Evolutionary conservation across 2,113 vertebrate species (phyloP).

Genomic region (Eudyptes chrysolophus): DNA sequence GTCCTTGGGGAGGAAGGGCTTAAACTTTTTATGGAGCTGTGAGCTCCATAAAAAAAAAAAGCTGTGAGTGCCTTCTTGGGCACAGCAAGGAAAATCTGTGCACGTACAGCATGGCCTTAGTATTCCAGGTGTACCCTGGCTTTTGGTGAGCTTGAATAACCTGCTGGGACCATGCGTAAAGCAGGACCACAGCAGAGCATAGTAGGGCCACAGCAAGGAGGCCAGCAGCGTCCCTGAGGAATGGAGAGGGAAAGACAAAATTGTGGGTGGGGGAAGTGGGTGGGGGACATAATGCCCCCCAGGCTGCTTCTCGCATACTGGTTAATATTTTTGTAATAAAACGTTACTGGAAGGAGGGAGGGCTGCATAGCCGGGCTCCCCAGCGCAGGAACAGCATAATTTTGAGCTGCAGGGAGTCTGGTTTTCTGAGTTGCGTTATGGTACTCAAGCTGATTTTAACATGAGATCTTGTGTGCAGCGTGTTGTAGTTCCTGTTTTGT

Average conservation of each 20-base stretch:
- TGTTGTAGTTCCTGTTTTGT: not conserved
- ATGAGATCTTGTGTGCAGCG: not conserved
- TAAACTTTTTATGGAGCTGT: not conserved
- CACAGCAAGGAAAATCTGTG: not conserved
- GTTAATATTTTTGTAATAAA: not conserved
- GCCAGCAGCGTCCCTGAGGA: too few relatives aligned
- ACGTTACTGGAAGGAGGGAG: not conserved
- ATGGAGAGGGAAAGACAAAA: not conserved
- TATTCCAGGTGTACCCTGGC: not conserved
- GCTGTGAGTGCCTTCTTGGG: not conserved
- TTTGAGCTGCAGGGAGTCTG: not conserved
- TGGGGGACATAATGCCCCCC: not conserved
- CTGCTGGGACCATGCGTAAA: fast-evolving
- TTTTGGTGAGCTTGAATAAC: not conserved
- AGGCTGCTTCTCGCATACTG: not conserved
- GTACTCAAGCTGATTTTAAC: not conserved
- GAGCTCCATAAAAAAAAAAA: not conserved
- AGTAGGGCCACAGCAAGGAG: not conserved
- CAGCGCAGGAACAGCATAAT: not conserved
- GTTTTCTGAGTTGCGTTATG: not conserved
- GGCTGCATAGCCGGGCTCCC: not conserved
- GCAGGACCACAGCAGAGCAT: not conserved
- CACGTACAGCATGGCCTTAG: not conserved
- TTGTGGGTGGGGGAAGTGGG: too few relatives aligned
- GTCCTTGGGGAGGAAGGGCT: not conserved